These are phyloP conservation scores for Electrona antarctica DNA, from an alignment of 2,113 vertebrate species.

Conservation along the genomic window DNA sequence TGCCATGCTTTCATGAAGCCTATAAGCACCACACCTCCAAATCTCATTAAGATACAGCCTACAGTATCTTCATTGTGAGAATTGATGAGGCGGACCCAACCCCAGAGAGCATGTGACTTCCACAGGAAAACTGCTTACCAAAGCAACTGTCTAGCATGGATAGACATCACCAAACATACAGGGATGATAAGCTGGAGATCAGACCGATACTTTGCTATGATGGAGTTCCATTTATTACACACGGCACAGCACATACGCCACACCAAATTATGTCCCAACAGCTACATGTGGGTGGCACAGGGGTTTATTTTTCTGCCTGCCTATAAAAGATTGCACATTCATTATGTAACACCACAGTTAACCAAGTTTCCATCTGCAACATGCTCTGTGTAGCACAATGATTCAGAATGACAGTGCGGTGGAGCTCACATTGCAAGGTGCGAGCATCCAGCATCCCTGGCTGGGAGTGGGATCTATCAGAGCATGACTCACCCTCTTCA, in stretches of 20 bases:
- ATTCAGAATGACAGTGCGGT: conserved; percentile 61
- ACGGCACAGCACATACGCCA: neutral
- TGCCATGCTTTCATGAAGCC: neutral
- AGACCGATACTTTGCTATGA: conserved; percentile 47
- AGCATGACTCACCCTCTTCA: conserved; percentile 61
- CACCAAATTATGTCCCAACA: conserved; percentile 1
- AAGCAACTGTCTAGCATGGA: conserved; percentile 54
- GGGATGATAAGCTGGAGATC: conserved; percentile 54
- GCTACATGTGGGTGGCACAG: neutral
- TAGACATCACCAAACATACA: conserved; percentile 61
- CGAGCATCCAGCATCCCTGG: conserved; percentile 44
- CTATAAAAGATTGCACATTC: conserved; percentile 7
- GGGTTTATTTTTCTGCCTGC: conserved; percentile 7
- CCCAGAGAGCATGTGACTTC: conserved; percentile 58
- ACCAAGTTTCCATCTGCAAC: conserved; percentile 63
- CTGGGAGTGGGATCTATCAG: conserved; percentile 34
- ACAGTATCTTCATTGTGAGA: conserved; percentile 49
- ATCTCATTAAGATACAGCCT: conserved; percentile 37
- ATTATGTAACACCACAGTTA: conserved; percentile 46
- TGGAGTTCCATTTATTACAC: conserved; percentile 35
- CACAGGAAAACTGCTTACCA: conserved; percentile 66
- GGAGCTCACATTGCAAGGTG: conserved; percentile 57
- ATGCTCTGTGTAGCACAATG: conserved; percentile 59
- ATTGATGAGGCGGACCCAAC: conserved; percentile 58
- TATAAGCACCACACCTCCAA: conserved; percentile 14